Conservation (phyloP, 53 echinoderm and acorn worm species). For the Pentamera pediparva region DNA sequence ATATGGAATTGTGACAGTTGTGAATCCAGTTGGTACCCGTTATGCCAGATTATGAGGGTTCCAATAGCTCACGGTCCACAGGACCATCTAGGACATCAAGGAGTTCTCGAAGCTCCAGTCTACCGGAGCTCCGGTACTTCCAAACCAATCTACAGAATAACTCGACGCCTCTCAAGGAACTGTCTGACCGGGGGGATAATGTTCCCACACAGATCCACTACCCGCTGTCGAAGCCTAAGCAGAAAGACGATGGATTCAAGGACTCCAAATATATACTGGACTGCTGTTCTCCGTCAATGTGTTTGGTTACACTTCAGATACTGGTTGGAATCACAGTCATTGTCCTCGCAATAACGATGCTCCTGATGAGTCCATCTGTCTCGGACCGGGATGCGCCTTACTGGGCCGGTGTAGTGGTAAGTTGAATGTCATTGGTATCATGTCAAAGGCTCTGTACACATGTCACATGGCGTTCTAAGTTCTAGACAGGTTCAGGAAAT, state of each 20-base stretch:
- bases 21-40: constrained; percentile 6
- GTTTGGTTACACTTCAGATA: constrained; percentile 85
- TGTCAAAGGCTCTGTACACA: too few relatives aligned
- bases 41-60: constrained; percentile 75
- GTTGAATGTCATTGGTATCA: too few relatives aligned
- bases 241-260: constrained; percentile 42
- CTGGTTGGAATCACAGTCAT: constrained; percentile 83
- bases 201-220: constrained; percentile 48
- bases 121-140: constrained; percentile 83
- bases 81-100: constrained; percentile 73
- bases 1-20: too few relatives aligned
- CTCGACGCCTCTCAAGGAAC: constrained; percentile 25
- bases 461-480: too few relatives aligned
- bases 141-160: constrained; percentile 51
- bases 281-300: constrained; percentile 95
- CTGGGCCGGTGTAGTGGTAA: constrained; percentile 97
- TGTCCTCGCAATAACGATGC: constrained; percentile 94
- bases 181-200: constrained; percentile 45
- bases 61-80: constrained; percentile 89
- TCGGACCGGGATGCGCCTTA: constrained; percentile 91
- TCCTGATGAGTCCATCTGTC: constrained; percentile 89
- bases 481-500: too few relatives aligned
- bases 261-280: constrained; percentile 77
- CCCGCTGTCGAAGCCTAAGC: constrained; percentile 47
- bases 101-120: constrained; percentile 89